phyloP scores from a whole-genome alignment of 2,113 vertebrate genomes.

The Antechinus stuartii region DNA sequence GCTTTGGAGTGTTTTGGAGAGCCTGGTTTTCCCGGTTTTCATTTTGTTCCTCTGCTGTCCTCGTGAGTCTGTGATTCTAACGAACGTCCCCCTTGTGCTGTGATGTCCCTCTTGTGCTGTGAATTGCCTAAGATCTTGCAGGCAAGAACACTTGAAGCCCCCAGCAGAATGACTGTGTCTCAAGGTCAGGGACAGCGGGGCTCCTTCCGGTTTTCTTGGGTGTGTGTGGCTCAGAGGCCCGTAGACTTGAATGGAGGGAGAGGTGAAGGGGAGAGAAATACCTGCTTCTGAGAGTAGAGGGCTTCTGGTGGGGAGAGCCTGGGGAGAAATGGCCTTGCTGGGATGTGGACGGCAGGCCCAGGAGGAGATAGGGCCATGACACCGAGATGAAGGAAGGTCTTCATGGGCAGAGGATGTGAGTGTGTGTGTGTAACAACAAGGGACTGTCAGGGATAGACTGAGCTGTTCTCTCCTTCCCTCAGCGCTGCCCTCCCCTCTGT shows the following conservation, averaged over 20 bases:
- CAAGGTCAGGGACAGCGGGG: not conserved
- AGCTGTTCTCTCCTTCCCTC: no score
- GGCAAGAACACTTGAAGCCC: not conserved
- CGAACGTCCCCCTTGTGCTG: not conserved
- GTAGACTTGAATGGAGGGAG: not conserved
- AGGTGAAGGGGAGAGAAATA: not conserved
- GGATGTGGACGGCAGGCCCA: not conserved
- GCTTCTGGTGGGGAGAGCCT: not conserved
- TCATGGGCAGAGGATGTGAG: not conserved
- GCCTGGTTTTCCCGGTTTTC: not conserved
- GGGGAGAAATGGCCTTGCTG: no score
- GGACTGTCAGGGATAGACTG: not conserved
- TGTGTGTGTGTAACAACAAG: no score
- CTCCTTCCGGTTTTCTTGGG: not conserved
- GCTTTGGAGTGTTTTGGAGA: not conserved
- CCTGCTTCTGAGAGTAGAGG: not conserved
- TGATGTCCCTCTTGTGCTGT: not conserved
- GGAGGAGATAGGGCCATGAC: not conserved
- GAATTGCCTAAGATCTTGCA: not conserved
- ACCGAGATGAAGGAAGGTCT: not conserved
- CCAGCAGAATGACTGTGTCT: not conserved
- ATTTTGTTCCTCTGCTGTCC: not conserved
- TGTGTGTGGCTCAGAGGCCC: not conserved
- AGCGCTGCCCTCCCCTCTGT: not conserved
- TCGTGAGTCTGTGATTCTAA: no score